phyloP scores from a whole-genome alignment of 2,797 vertebrate genomes.

The Carcharodon carcharias region DNA sequence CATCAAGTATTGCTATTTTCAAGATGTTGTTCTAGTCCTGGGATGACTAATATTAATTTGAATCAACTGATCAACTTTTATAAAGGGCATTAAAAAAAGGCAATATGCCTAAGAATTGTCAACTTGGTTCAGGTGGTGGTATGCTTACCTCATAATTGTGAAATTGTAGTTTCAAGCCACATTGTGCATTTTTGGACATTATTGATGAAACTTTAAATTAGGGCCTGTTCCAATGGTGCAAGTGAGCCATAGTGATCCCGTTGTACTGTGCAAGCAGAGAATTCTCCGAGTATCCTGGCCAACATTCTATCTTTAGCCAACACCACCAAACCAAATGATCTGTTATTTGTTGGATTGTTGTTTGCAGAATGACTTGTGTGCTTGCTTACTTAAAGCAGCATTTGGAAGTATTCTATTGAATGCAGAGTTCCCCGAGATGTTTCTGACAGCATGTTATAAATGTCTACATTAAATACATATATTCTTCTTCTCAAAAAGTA shows the following conservation, averaged over 20 bases:
- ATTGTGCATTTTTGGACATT: background rate
- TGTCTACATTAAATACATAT: background rate
- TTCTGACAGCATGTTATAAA: background rate
- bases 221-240: background rate
- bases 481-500: background rate
- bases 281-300: background rate
- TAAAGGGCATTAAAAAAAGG: too few species aligned
- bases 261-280: background rate
- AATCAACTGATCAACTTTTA: background rate
- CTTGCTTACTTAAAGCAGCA: background rate
- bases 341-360: background rate
- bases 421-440: background rate
- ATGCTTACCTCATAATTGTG: background rate
- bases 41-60: background rate
- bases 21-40: background rate
- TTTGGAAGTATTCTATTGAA: background rate
- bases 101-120: background rate
- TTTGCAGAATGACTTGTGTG: background rate
- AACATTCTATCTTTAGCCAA: background rate
- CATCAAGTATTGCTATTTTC: background rate
- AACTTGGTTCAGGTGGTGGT: background rate
- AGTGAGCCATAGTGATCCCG: background rate
- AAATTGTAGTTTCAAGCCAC: background rate
- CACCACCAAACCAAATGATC: background rate
- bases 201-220: background rate